phyloP scores from a whole-genome alignment of 2,888 invertebrate genomes.

The Octodonta nipae region DNA sequence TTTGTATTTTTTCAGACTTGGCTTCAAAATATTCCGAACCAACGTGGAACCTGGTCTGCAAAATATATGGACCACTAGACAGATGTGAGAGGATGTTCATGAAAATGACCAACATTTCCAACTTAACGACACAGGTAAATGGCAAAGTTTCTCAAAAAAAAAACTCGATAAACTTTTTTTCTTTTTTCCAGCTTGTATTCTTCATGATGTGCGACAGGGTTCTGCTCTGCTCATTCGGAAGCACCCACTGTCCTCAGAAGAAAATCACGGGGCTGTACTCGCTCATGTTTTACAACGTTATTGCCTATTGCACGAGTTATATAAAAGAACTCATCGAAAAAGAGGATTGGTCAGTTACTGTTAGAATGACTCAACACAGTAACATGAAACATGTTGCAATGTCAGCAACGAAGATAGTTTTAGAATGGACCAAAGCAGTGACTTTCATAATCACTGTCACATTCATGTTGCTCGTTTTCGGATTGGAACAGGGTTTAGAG shows the following conservation, averaged over 20 bases:
- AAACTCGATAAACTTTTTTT: conserved; percentile 4
- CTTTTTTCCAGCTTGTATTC: conserved; percentile 48
- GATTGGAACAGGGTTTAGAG: conserved; percentile 60
- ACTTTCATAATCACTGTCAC: conserved; percentile 66
- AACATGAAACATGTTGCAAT: conserved; percentile 65
- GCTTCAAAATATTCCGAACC: conserved; percentile 32
- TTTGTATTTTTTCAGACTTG: conserved; percentile 31
- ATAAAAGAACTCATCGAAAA: conserved; percentile 59
- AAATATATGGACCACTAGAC: conserved; percentile 48
- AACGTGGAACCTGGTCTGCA: conserved; percentile 34
- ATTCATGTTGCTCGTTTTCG: conserved; percentile 60
- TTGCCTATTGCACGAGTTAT: conserved; percentile 64
- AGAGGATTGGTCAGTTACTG: conserved; percentile 65
- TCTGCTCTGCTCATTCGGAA: conserved; percentile 39
- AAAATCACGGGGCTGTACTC: conserved; percentile 58
- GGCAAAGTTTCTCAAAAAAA: conserved; percentile 1
- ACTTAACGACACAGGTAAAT: conserved; percentile 54
- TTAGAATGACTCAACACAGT: conserved; percentile 54
- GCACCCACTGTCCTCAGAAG: conserved; percentile 33
- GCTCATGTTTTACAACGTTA: conserved; percentile 69
- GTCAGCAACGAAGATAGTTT: conserved; percentile 66
- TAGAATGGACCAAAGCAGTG: conserved; percentile 71
- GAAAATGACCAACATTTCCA: conserved; percentile 56
- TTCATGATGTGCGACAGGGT: conserved; percentile 59
- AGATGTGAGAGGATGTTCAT: conserved; percentile 51